Evolutionary conservation across 2,888 invertebrate genomes (phyloP).

Genomic region (Archips xylosteana): DNA sequence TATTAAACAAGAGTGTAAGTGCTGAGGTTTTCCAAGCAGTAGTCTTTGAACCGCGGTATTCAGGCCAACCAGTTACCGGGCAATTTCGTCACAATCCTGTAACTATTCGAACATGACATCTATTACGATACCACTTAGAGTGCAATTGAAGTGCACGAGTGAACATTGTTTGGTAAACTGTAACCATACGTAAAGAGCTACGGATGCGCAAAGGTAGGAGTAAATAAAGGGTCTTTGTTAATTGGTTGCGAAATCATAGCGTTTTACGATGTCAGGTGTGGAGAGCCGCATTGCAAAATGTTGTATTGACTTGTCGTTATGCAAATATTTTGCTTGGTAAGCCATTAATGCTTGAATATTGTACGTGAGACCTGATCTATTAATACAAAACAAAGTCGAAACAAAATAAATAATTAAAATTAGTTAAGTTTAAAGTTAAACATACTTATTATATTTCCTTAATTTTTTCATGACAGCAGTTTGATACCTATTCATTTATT

Average conservation of each 20-base stretch:
- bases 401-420: not conserved
- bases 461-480: too few relatives aligned
- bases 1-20: slow-evolving; percentile 8
- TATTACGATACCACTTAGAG: slow-evolving; percentile 49
- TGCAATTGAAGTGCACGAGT: slow-evolving; percentile 42
- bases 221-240: slow-evolving; percentile 45
- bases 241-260: slow-evolving; percentile 52
- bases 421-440: too few relatives aligned
- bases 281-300: slow-evolving; percentile 60
- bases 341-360: slow-evolving; percentile 27
- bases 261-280: slow-evolving; percentile 55
- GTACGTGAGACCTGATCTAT: not conserved
- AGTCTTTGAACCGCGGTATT: slow-evolving; percentile 67
- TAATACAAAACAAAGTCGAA: not conserved
- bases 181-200: slow-evolving; percentile 51
- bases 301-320: slow-evolving; percentile 48
- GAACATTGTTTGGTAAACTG: slow-evolving; percentile 45
- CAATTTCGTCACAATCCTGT: slow-evolving; percentile 58
- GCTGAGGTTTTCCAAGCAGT: slow-evolving; percentile 61
- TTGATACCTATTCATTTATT: too few relatives aligned
- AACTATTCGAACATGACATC: slow-evolving; percentile 52
- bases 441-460: too few relatives aligned
- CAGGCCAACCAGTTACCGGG: slow-evolving; percentile 66
- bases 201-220: slow-evolving; percentile 40
- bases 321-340: slow-evolving; percentile 50